Base-by-base conservation (phyloP, 1,140 invertebrate species). In the Chelonus insularis region DNA sequence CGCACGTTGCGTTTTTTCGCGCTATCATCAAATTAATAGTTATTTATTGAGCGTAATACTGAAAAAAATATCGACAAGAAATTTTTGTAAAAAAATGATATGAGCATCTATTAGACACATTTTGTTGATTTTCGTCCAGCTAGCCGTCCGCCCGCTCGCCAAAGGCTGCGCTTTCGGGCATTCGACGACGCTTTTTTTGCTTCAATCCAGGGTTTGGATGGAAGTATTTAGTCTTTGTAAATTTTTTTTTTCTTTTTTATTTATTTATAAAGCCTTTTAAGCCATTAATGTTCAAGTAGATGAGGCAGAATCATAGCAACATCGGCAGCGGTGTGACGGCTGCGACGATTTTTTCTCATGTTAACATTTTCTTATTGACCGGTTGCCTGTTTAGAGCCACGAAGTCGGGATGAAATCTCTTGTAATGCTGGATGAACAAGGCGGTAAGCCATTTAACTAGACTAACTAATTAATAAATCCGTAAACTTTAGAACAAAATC, bases 351-450 rank as follows among this genome's bases (percentile, higher is more conserved):
- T 58, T 64, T 56, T 16, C 7, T 18, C 41, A 16, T 16, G 14
- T 39, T 12, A 39, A 39, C 14, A 43, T 73, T 71, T 73, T 79
- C 75, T 82, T 77, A 81, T 79, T 80, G 77, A 72, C 78, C 78
- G 80, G 79, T 81, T 84, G 75, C 81, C 83, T 84, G 80, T 91
- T 86, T 93, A 94, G 92, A 92, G 91, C 87, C 91, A 93, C 86
- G 91, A 93, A 87, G 91, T 92, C 83, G 92, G 92, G 85, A 93
- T 93, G 90, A 93, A 91, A 91, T 89, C 90, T 85, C 90, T 94
- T 86, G 91, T 93, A 84, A 93, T 93, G 91, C 90, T 94, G 90
- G 90, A 93, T 88, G 91, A 93, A 85, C 92, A 93, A 92, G 92
- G 91, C 89, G 91, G 92, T 94, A 93, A 94, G 91, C 87, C 78